These are phyloP conservation scores for Agapostemon virescens DNA, from an alignment of 2,888 invertebrate genomes.

Conservation along the genomic window DNA sequence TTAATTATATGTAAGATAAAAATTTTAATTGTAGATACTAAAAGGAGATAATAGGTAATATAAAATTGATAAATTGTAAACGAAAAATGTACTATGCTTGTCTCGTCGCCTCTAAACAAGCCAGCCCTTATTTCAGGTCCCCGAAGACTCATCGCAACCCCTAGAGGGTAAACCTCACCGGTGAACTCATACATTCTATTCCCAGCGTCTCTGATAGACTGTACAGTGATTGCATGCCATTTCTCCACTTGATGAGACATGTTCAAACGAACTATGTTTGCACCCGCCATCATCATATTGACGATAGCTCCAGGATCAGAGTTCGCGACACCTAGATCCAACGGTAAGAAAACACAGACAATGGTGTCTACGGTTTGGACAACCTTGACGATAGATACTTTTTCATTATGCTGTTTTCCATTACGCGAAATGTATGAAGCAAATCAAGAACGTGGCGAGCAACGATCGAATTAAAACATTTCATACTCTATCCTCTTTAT, in stretches of 20 bases:
- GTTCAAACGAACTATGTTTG: slow-evolving; percentile 66
- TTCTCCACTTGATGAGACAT: slow-evolving; percentile 64
- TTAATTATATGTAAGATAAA: not conserved
- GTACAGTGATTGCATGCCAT: slow-evolving; percentile 63
- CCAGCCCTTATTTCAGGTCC: slow-evolving; percentile 72
- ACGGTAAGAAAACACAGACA: slow-evolving; percentile 21
- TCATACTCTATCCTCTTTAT: not conserved
- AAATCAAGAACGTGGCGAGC: not conserved
- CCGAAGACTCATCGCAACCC: slow-evolving; percentile 71
- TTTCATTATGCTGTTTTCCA: not conserved
- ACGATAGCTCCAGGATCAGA: slow-evolving; percentile 62
- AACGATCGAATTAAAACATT: not conserved
- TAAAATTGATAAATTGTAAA: not conserved
- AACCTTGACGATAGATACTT: not conserved
- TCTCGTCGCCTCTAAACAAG: slow-evolving; percentile 61
- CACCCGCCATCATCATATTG: slow-evolving; percentile 63
- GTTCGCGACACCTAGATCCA: slow-evolving; percentile 57
- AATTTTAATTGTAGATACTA: not conserved
- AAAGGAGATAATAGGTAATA: not conserved
- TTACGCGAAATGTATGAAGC: not conserved
- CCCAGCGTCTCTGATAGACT: slow-evolving; percentile 61
- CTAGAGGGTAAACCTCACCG: slow-evolving; percentile 80
- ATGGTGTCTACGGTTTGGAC: not conserved
- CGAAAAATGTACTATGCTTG: slow-evolving; percentile 50
- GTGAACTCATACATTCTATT: slow-evolving; percentile 57